Percentiles rank a stretch among this genome's conserved stretches.
Evolutionary conservation across 2,797 vertebrate genomes (phyloP).

Genomic region (Chaetodon trifasciatus): DNA sequence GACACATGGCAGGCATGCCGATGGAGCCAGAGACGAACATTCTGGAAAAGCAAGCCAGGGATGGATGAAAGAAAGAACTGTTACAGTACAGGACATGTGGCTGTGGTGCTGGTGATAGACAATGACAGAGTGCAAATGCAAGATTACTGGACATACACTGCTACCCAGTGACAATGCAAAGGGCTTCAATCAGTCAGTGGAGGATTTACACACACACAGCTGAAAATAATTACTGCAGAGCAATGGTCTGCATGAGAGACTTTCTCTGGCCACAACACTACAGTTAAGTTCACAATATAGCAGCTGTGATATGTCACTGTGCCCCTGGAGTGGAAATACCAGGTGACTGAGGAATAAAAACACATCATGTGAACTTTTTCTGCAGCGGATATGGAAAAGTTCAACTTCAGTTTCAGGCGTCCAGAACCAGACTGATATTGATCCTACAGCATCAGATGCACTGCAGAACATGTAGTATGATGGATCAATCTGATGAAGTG

Average conservation of each 20-base stretch:
- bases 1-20: conserved; percentile 42
- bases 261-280: conserved; percentile 33
- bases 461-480: background rate
- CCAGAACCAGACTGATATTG: conserved; percentile 8
- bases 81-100: background rate
- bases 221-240: conserved; percentile 45
- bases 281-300: conserved; percentile 14
- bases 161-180: conserved; percentile 38
- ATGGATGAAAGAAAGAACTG: conserved; percentile 32
- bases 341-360: background rate
- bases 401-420: conserved; percentile 6
- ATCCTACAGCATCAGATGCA: conserved; percentile 5
- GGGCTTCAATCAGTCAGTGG: conserved; percentile 22
- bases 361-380: background rate
- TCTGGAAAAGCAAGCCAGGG: conserved; percentile 59
- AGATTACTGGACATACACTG: conserved; percentile 40
- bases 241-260: conserved; percentile 37
- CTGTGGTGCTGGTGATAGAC: background rate
- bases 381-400: background rate
- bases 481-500: background rate
- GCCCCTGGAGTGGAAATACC: background rate
- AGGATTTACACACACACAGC: conserved; percentile 34
- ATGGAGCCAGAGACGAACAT: conserved; percentile 44
- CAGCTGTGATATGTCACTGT: conserved; percentile 1
- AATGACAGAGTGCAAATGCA: conserved; percentile 23